Evolutionary conservation across 30 jellyfish, hydroid and myxozoan genomes (phyloP).

Genomic region (Clytia hemisphaerica): DNA sequence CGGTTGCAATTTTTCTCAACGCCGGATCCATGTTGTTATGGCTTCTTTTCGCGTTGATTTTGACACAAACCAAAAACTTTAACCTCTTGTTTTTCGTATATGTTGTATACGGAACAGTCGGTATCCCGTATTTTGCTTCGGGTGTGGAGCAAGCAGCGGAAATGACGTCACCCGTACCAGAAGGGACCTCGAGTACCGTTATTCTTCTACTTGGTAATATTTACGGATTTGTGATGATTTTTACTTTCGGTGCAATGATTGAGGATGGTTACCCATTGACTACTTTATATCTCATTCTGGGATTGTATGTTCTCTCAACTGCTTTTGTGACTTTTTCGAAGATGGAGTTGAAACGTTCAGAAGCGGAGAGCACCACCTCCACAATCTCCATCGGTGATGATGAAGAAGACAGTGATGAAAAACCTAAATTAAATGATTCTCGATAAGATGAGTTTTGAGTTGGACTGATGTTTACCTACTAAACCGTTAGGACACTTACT

Average conservation of each 20-base stretch:
- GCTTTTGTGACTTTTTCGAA: conserved; percentile 24
- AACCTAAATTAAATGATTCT: too few relatives aligned
- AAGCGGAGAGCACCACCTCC: too few relatives aligned
- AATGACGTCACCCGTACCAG: conserved; percentile 67
- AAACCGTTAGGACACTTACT: too few relatives aligned
- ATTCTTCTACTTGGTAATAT: conserved; percentile 44
- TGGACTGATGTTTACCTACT: too few relatives aligned
- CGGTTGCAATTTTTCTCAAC: conserved; percentile 39
- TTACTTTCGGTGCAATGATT: conserved; percentile 42
- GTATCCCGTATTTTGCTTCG: conserved; percentile 51
- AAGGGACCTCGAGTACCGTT: conserved; percentile 42
- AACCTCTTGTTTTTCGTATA: conserved; percentile 10
- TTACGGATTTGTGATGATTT: conserved; percentile 39
- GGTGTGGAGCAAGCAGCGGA: conserved; percentile 75
- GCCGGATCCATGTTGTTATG: conserved; percentile 21
- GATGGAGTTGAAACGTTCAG: conserved; percentile 43
- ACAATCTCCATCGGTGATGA: too few relatives aligned
- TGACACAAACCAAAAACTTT: conserved; percentile 24
- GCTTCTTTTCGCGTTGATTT: conserved; percentile 21
- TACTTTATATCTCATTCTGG: conserved; percentile 20
- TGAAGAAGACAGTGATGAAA: too few relatives aligned
- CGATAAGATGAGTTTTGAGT: too few relatives aligned
- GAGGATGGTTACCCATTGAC: conserved; percentile 25
- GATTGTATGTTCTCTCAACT: conserved; percentile 25
- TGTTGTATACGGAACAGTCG: conserved; percentile 35